These are phyloP conservation scores for Brachylomia viminalis DNA, from an alignment of 2,888 invertebrate genomes.

Conservation along the genomic window DNA sequence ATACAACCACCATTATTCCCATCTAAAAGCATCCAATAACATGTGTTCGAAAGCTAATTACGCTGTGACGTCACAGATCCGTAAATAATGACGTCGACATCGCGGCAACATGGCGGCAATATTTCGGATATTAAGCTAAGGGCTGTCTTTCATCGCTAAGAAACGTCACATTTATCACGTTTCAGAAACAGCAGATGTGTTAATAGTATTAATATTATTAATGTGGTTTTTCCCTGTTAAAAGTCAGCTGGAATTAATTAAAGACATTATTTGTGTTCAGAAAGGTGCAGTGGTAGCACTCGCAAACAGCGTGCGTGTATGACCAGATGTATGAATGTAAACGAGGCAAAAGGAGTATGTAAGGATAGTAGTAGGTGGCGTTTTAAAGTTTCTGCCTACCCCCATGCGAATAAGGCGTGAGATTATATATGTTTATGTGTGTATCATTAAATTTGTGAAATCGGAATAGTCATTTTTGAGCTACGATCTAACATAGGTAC, in stretches of 20 bases:
- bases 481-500: background rate
- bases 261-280: background rate
- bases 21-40: slow-evolving; percentile 66
- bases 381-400: too few species aligned
- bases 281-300: background rate
- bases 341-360: background rate
- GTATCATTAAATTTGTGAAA: background rate
- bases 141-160: slow-evolving; percentile 60
- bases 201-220: slow-evolving; percentile 22
- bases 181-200: slow-evolving; percentile 37
- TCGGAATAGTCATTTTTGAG: background rate
- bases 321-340: background rate
- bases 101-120: slow-evolving; percentile 71
- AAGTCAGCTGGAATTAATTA: background rate
- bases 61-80: slow-evolving; percentile 70
- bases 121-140: slow-evolving; percentile 70
- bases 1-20: slow-evolving; percentile 8
- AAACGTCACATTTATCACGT: slow-evolving; percentile 55
- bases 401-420: background rate
- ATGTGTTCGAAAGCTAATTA: slow-evolving; percentile 78
- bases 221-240: background rate
- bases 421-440: background rate
- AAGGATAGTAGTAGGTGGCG: background rate
- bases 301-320: background rate
- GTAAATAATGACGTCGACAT: slow-evolving; percentile 76